These are phyloP conservation scores for Hyalella azteca DNA, from an alignment of 2,888 invertebrate genomes.

Conservation along the genomic window DNA sequence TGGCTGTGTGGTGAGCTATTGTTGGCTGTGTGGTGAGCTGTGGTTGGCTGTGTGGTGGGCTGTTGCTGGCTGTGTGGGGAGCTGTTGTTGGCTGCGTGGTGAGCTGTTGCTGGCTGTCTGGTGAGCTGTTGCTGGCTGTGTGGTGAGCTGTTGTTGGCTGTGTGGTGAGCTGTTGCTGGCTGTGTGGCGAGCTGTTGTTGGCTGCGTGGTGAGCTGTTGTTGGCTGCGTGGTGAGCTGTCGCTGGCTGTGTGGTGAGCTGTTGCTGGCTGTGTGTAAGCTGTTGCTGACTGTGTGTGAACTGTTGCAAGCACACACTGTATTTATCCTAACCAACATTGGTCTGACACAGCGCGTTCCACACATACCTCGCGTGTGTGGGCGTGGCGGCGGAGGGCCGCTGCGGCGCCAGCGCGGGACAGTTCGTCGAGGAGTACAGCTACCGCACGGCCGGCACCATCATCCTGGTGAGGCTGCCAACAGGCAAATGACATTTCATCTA, in stretches of 20 bases:
- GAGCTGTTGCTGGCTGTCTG: neutral
- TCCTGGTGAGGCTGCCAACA: slow-evolving; percentile 43
- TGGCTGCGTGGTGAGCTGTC: neutral
- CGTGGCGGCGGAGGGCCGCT: slow-evolving; percentile 49
- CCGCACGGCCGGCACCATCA: slow-evolving; percentile 51
- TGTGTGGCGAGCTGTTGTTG: neutral
- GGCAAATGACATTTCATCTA: neutral
- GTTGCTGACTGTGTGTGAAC: slow-evolving; percentile 22
- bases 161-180: neutral
- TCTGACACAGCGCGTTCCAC: slow-evolving; percentile 49
- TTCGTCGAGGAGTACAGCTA: slow-evolving; percentile 56
- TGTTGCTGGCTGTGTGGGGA: neutral
- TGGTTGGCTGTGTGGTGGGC: neutral
- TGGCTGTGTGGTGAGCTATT: neutral
- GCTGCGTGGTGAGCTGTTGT: neutral
- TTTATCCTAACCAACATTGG: neutral
- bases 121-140: neutral
- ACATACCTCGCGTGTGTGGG: slow-evolving; percentile 54
- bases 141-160: neutral
- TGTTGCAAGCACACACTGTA: neutral
- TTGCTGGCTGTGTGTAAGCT: neutral
- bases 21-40: neutral
- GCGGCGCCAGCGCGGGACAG: slow-evolving; percentile 41
- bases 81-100: neutral
- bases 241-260: neutral